Conservation (phyloP, 2,113 vertebrate genomes). For the Ammodytes marinus region DNA sequence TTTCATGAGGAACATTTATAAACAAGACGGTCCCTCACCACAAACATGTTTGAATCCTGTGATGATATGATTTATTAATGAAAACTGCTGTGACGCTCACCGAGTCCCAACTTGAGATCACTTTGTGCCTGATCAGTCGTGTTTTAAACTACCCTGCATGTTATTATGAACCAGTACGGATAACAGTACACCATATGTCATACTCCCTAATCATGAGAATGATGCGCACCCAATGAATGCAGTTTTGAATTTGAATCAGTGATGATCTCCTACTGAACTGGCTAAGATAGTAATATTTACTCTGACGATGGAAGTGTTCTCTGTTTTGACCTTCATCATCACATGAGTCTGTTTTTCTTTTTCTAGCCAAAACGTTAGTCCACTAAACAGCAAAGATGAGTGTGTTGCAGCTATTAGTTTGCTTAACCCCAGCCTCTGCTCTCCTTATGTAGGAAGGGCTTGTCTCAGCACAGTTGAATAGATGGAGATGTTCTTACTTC, state of each 20-base stretch:
- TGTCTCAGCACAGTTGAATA: neutral
- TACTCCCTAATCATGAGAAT: neutral
- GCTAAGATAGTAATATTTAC: neutral
- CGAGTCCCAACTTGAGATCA: neutral
- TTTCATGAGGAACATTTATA: neutral
- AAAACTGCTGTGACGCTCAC: neutral
- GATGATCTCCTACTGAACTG: slow-evolving; percentile 10
- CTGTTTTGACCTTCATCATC: neutral
- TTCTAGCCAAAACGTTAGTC: slow-evolving; percentile 9
- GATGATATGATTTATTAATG: neutral
- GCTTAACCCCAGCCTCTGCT: neutral
- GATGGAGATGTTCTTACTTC: slow-evolving; percentile 14
- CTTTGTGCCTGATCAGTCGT: neutral
- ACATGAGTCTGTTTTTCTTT: neutral
- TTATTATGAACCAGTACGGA: neutral
- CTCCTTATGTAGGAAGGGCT: slow-evolving; percentile 4
- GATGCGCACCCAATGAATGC: neutral
- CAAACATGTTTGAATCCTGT: neutral
- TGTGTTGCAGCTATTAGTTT: slow-evolving; percentile 26
- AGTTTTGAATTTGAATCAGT: slow-evolving; percentile 8
- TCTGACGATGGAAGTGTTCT: too few relatives aligned
- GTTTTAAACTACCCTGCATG: neutral
- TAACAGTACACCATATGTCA: neutral
- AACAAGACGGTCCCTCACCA: neutral
- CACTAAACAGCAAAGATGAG: neutral